Evolutionary conservation across 2,113 vertebrate species (phyloP).

Genomic region (Galbula dea): DNA sequence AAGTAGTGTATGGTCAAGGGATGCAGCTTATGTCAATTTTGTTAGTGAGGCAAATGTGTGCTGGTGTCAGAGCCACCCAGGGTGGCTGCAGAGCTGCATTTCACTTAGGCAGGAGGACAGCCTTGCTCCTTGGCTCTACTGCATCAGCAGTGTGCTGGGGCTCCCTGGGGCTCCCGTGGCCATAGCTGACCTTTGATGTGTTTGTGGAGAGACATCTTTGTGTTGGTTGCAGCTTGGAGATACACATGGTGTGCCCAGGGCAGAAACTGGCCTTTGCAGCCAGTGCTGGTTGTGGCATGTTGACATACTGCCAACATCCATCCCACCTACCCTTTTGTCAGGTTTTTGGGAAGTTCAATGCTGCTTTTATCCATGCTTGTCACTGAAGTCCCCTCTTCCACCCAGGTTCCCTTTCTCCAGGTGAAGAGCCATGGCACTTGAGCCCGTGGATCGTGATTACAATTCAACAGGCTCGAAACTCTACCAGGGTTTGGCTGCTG

Average conservation of each 20-base stretch:
- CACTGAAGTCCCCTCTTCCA: background rate
- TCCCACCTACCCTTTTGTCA: background rate
- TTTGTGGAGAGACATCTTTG: background rate
- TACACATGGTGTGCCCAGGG: accelerated
- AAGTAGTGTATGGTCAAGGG: background rate
- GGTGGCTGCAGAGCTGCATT: background rate
- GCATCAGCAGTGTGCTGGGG: accelerated
- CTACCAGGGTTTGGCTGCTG: background rate
- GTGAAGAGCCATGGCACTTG: background rate
- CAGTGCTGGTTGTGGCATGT: accelerated
- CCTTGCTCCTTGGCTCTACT: background rate
- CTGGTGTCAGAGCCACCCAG: background rate
- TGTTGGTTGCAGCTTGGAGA: background rate
- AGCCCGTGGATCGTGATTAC: background rate
- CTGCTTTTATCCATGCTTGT: background rate
- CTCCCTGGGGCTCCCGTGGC: background rate
- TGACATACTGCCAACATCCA: background rate
- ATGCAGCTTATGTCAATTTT: background rate
- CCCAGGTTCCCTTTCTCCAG: background rate
- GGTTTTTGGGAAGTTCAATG: accelerated
- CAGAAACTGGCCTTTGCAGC: background rate
- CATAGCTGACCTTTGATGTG: accelerated
- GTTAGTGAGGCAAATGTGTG: accelerated
- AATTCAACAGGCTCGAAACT: background rate
- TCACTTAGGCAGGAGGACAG: background rate